phyloP scores from a whole-genome alignment of 1,140 invertebrate genomes.

The Cyclina sinensis region DNA sequence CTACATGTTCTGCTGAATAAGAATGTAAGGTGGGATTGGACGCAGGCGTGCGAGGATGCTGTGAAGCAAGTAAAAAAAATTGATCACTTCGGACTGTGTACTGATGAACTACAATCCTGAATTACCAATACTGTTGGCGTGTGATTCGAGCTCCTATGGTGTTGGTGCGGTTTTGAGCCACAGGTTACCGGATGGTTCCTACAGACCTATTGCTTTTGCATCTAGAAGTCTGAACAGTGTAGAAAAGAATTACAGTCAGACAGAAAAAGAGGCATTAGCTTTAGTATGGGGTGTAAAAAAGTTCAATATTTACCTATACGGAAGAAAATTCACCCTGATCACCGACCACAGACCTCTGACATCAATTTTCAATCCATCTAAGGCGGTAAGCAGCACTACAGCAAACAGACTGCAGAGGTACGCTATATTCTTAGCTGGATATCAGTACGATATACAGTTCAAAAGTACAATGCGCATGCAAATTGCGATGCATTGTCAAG shows the following conservation, averaged over 20 bases:
- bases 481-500: neutral
- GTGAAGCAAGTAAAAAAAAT: slow-evolving; percentile 43
- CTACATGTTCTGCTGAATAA: slow-evolving; percentile 67
- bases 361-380: slow-evolving; percentile 82
- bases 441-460: neutral
- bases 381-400: slow-evolving; percentile 79
- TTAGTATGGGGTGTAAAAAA: slow-evolving; percentile 85
- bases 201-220: slow-evolving; percentile 86
- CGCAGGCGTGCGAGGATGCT: slow-evolving; percentile 25
- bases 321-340: slow-evolving; percentile 81
- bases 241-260: slow-evolving; percentile 79
- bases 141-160: slow-evolving; percentile 87
- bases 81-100: slow-evolving; percentile 58
- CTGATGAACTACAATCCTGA: slow-evolving; percentile 63
- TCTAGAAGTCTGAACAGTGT: slow-evolving; percentile 87
- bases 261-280: slow-evolving; percentile 88
- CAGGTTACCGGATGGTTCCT: slow-evolving; percentile 74
- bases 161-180: slow-evolving; percentile 87
- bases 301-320: slow-evolving; percentile 88
- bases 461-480: slow-evolving; percentile 69
- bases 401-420: slow-evolving; percentile 76
- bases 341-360: slow-evolving; percentile 87
- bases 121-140: slow-evolving; percentile 78
- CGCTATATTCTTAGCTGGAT: slow-evolving; percentile 9
- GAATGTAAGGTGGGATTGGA: slow-evolving; percentile 63